Conservation (phyloP, 2,797 vertebrate species). For the Gouania willdenowi region DNA sequence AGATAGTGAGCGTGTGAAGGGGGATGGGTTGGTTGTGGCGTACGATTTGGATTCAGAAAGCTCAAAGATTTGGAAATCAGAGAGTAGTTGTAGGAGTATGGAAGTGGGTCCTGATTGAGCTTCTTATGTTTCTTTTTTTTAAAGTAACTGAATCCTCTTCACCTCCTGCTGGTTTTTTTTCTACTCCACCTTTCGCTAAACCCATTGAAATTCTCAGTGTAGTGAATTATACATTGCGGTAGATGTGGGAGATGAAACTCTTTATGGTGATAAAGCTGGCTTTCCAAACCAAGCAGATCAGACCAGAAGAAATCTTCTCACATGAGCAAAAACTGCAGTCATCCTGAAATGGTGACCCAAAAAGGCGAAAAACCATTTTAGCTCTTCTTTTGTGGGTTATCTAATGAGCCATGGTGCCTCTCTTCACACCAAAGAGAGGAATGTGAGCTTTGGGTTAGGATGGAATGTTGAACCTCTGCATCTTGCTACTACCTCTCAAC, state of each 20-base stretch:
- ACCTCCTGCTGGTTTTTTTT: slow-evolving; percentile 6
- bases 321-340: slow-evolving; percentile 5
- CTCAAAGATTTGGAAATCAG: slow-evolving; percentile 29
- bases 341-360: slow-evolving; percentile 7
- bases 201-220: slow-evolving; percentile 30
- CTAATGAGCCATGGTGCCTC: slow-evolving; percentile 57
- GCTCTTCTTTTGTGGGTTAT: slow-evolving; percentile 47
- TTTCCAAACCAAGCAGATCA: slow-evolving; percentile 17
- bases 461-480: slow-evolving; percentile 56
- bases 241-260: slow-evolving; percentile 25
- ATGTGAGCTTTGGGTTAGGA: slow-evolving; percentile 41
- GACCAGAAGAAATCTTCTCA: slow-evolving; percentile 28
- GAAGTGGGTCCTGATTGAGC: slow-evolving; percentile 16
- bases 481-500: slow-evolving; percentile 24
- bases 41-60: slow-evolving; percentile 47
- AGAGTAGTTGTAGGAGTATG: slow-evolving; percentile 11
- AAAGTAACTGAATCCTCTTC: slow-evolving; percentile 10
- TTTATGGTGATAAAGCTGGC: slow-evolving; percentile 14
- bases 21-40: slow-evolving; percentile 30
- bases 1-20: slow-evolving; percentile 20
- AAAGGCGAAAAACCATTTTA: slow-evolving; percentile 20
- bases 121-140: slow-evolving; percentile 24
- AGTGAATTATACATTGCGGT: slow-evolving; percentile 47
- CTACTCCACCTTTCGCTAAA: slow-evolving; percentile 9
- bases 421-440: slow-evolving; percentile 54